Conservation (phyloP, 2,888 invertebrate genomes). For the Chrysodeixis includens region DNA sequence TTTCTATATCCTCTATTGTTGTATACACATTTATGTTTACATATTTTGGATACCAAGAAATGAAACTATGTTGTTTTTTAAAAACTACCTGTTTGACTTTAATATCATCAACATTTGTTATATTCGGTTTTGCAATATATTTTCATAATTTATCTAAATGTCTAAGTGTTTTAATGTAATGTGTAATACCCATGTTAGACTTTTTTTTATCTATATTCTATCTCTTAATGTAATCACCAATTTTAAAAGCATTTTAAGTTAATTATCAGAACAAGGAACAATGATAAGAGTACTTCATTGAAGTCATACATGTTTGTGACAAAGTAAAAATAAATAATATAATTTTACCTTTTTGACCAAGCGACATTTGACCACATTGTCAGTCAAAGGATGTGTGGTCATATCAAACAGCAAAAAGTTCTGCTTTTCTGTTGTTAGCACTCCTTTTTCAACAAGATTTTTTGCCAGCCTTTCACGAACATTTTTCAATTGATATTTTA, state of each 20-base stretch:
- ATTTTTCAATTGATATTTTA: constrained; percentile 99
- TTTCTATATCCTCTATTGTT: too few relatives aligned
- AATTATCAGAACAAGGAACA: constrained; percentile 28
- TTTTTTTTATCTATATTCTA: constrained; percentile 18
- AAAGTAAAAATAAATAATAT: constrained; percentile 8
- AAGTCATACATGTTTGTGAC: neutral
- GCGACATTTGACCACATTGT: constrained; percentile 97
- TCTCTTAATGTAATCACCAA: constrained; percentile 26
- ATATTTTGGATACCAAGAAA: constrained; percentile 29
- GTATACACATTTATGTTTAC: constrained; percentile 27
- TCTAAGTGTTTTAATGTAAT: neutral
- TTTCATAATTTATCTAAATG: constrained; percentile 6
- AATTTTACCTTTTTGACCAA: constrained; percentile 96
- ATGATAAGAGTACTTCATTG: constrained; percentile 32
- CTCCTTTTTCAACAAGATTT: constrained; percentile 99
- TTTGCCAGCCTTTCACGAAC: constrained; percentile 99
- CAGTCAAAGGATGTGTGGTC: constrained; percentile 99
- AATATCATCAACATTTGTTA: constrained; percentile 16
- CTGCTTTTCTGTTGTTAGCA: constrained; percentile 99
- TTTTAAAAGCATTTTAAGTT: constrained; percentile 33
- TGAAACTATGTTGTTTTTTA: constrained; percentile 31
- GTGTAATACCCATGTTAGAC: constrained; percentile 9
- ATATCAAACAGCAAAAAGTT: constrained; percentile 99
- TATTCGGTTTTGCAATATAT: neutral
- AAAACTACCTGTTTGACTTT: constrained; percentile 37